Evolutionary conservation across 2,113 vertebrate genomes (phyloP).

Genomic region (Dolichallabes microphthalmus): DNA sequence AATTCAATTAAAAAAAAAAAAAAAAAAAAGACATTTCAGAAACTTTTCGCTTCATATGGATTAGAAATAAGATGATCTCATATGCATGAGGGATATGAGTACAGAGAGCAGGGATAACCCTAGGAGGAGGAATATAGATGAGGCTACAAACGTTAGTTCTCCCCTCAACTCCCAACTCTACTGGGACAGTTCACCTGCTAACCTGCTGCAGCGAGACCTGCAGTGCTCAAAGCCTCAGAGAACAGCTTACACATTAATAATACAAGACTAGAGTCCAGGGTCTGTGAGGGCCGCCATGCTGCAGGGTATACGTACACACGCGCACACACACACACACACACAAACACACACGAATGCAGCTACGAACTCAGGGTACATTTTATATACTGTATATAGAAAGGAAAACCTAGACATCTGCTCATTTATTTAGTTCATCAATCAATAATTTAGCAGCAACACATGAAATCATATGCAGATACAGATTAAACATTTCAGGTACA

Average conservation of each 20-base stretch:
- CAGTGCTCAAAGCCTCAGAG: conserved; percentile 42
- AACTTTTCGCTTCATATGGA: not conserved
- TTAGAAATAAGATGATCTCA: not conserved
- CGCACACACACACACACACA: not conserved
- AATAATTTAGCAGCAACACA: no score
- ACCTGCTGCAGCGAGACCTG: conserved; percentile 24
- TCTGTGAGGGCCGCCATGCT: not conserved
- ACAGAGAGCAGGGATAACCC: not conserved
- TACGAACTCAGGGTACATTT: no score
- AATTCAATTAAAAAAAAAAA: conserved; percentile 7
- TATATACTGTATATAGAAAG: no score
- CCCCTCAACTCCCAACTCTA: not conserved
- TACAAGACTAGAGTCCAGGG: conserved; percentile 6
- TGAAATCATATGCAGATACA: no score
- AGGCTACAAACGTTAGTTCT: not conserved
- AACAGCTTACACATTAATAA: conserved; percentile 42
- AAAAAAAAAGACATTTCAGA: not conserved
- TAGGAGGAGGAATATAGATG: not conserved
- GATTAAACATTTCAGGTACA: no score
- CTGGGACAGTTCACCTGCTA: conserved; percentile 30
- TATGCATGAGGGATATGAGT: not conserved
- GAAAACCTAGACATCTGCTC: no score
- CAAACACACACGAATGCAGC: not conserved
- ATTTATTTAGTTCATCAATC: no score
- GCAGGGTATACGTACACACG: not conserved